Percentiles rank a stretch among this genome's conserved stretches.
Conservation (phyloP, 2,888 invertebrate genomes). For the Leucoma salicis region DNA sequence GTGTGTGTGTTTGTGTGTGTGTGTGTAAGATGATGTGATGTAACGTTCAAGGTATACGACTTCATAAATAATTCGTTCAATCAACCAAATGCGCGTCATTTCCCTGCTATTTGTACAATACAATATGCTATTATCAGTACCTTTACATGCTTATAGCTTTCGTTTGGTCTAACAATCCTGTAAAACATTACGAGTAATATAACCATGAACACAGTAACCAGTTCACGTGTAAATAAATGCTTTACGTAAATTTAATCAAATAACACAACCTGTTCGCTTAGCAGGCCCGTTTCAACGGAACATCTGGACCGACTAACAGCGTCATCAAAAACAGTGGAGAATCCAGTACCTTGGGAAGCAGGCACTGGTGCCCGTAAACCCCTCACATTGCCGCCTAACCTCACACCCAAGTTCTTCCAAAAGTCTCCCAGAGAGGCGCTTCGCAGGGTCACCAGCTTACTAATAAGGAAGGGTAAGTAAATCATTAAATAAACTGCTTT, state of each 20-base stretch:
- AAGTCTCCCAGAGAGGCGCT: slow-evolving; percentile 93
- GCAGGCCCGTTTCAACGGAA: slow-evolving; percentile 91
- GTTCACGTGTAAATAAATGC: no score
- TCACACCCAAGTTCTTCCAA: slow-evolving; percentile 94
- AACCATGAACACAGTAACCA: no score
- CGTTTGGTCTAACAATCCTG: no score
- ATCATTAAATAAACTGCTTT: neutral
- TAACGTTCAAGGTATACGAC: no score
- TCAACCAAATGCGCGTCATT: no score
- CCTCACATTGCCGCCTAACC: slow-evolving; percentile 92
- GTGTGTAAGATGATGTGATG: no score
- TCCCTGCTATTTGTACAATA: no score
- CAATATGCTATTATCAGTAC: no score
- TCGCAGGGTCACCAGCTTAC: slow-evolving; percentile 93
- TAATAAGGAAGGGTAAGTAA: slow-evolving; percentile 90
- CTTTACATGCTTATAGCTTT: no score
- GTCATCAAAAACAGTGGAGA: slow-evolving; percentile 74
- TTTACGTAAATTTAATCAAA: neutral
- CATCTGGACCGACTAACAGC: slow-evolving; percentile 89
- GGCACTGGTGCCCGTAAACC: slow-evolving; percentile 86
- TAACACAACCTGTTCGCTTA: slow-evolving; percentile 26
- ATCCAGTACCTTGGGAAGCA: slow-evolving; percentile 75
- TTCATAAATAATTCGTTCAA: no score
- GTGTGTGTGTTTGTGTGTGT: no score
- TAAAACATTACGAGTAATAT: no score